Percentiles rank a stretch among this genome's conserved stretches.
Evolutionary conservation across 2,888 invertebrate genomes (phyloP).

Genomic region (Prostheceraeus crozeri): DNA sequence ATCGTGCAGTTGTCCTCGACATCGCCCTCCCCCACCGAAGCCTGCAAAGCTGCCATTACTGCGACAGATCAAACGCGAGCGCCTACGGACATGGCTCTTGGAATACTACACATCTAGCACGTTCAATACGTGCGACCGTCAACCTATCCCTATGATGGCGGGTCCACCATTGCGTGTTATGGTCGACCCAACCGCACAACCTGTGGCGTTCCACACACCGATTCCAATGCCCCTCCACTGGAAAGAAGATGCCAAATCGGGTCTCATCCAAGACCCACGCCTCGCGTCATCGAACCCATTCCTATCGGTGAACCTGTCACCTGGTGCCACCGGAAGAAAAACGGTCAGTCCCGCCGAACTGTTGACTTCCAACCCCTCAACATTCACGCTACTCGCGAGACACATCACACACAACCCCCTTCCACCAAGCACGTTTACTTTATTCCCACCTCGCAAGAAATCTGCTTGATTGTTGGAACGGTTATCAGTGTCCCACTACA

Average conservation of each 20-base stretch:
- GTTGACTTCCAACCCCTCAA: constrained; percentile 44
- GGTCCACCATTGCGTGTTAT: constrained; percentile 37
- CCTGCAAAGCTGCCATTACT: constrained; percentile 37
- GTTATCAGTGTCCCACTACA: no score
- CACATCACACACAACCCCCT: constrained; percentile 36
- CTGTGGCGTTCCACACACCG: no score
- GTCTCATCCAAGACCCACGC: no score
- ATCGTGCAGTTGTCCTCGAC: constrained; percentile 20
- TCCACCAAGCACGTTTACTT: constrained; percentile 42
- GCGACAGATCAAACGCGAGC: constrained; percentile 31
- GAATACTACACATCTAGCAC: constrained; percentile 38
- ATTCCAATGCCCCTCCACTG: no score
- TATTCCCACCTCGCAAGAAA: no score
- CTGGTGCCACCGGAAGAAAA: constrained; percentile 38
- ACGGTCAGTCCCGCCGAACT: constrained; percentile 42
- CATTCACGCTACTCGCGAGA: constrained; percentile 42
- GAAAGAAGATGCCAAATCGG: no score
- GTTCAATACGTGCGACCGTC: constrained; percentile 39
- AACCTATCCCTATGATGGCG: constrained; percentile 37
- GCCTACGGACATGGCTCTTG: constrained; percentile 32
- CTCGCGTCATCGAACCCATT: no score
- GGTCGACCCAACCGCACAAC: constrained; percentile 35
- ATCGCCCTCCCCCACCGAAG: constrained; percentile 32
- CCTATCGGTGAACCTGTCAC: no score
- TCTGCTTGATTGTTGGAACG: no score